Conservation (phyloP, 2,888 invertebrate genomes). For the Tiliacea citrago region DNA sequence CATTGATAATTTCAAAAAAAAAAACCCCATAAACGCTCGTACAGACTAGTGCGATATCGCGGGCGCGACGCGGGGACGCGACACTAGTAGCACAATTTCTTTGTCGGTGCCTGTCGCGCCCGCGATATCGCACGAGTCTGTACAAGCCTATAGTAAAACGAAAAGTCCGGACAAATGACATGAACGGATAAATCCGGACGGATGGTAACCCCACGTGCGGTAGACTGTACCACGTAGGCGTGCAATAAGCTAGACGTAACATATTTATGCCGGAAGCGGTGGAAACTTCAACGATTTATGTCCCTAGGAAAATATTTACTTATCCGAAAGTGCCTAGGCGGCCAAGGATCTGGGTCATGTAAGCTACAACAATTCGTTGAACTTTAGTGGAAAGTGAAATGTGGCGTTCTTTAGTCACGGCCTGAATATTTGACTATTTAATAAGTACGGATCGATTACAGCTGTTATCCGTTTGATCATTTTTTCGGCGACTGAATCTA, state of each 20-base stretch:
- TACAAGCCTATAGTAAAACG: too few relatives aligned
- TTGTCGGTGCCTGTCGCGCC: too few relatives aligned
- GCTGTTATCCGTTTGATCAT: constrained; percentile 55
- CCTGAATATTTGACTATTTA: constrained; percentile 67
- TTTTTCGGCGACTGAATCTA: constrained; percentile 36
- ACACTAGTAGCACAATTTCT: too few relatives aligned
- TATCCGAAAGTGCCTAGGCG: constrained; percentile 46
- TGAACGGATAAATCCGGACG: neutral
- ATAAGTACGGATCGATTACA: constrained; percentile 67
- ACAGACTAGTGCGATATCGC: too few relatives aligned
- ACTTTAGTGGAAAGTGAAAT: constrained; percentile 65
- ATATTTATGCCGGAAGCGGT: constrained; percentile 52
- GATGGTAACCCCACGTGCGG: neutral
- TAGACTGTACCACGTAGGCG: constrained; percentile 12
- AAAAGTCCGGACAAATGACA: too few relatives aligned
- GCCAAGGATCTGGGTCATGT: constrained; percentile 63
- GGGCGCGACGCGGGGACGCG: too few relatives aligned
- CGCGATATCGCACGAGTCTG: too few relatives aligned
- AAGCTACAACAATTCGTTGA: constrained; percentile 58
- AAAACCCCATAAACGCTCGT: too few relatives aligned
- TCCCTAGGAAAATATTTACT: constrained; percentile 50
- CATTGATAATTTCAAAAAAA: too few relatives aligned
- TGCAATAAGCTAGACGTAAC: constrained; percentile 49
- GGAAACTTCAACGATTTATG: constrained; percentile 52
- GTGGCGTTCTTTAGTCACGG: constrained; percentile 63